phyloP scores from a whole-genome alignment of 2,113 vertebrate species.

The Pterocles gutturalis region DNA sequence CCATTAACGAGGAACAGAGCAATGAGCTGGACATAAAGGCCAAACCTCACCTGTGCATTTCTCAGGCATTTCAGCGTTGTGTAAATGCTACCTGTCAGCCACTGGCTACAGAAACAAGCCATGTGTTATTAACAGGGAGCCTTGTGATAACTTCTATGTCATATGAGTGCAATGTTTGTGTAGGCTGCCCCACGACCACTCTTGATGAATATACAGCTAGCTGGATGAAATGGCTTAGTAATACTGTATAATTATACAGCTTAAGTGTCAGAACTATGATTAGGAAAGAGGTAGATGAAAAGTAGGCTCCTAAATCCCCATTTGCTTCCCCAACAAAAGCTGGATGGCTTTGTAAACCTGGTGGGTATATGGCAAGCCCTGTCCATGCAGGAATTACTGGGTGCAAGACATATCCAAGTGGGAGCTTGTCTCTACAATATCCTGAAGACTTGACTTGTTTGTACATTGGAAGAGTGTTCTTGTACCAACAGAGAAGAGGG shows the following conservation, averaged over 20 bases:
- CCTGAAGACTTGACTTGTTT: not conserved
- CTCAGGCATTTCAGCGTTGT: not conserved
- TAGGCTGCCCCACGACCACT: not conserved
- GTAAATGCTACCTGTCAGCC: not conserved
- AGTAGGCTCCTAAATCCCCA: not conserved
- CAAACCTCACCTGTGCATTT: not conserved
- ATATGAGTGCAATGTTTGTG: not conserved
- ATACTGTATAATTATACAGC: not conserved
- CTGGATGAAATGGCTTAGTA: not conserved
- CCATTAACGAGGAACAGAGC: not conserved
- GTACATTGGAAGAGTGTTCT: not conserved
- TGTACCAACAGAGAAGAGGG: not conserved
- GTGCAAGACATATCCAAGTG: not conserved
- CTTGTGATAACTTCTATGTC: not conserved
- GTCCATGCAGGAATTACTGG: not conserved
- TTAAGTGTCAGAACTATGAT: not conserved
- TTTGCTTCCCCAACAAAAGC: not conserved
- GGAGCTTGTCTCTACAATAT: not conserved
- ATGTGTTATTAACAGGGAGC: not conserved
- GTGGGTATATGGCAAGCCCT: not conserved
- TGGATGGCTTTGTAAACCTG: not conserved
- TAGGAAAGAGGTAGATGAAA: not conserved
- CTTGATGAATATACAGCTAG: not conserved
- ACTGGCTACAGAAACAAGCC: fast-evolving
- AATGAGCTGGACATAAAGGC: not conserved